Base-by-base conservation (phyloP, 1,140 invertebrate species). In the Neuroterus valhalla region DNA sequence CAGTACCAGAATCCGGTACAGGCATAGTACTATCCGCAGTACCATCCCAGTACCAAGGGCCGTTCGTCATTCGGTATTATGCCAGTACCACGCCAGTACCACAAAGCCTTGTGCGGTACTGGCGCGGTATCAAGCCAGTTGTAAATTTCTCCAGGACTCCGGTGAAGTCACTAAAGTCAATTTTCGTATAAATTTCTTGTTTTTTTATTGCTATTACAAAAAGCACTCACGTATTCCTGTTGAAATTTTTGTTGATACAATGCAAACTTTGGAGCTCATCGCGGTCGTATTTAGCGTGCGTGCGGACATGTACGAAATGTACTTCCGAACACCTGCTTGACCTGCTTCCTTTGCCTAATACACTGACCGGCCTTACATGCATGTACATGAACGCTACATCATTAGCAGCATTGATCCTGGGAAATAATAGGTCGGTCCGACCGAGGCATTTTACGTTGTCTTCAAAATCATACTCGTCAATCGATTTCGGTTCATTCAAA, bases 271-370 rank as follows among this genome's bases (percentile, higher is more conserved):
- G 55, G 23, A 21, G 55, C 23, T 62, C 55, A 62, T 62, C 55
- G 55, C 55, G 55, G 55, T 62, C 26, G 12, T 31, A 38, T 38
- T 62, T 62, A 14, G 55, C 55, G 55, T 62, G 55, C 55, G 55
- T 62, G 55, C 55, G 55, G 55, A 62, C 55, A 62, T 62, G 55
- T 62, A 62, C 55, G 23, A 62, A 62, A 62, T 62, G 55, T 31
- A n/a, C 55, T 31, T 62, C 55, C 55, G 55, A 62, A 62, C 55
- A 62, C 55, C 55, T 62, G 55, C 55, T 62, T 62, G 55, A 62
- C 55, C 55, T 62, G 55, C 55, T 62, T 62, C 55, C 55, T 62
- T 62, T 38, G 26, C 55, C 26, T 26, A 15, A 62, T 31, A 62
- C 55, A 62, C 55, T 23, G 31, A 26, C 55, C 23, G 15, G 23